Evolutionary conservation across 30 jellyfish, hydroid and myxozoan species (phyloP).

Genomic region (Chrysaora quinquecirrha): DNA sequence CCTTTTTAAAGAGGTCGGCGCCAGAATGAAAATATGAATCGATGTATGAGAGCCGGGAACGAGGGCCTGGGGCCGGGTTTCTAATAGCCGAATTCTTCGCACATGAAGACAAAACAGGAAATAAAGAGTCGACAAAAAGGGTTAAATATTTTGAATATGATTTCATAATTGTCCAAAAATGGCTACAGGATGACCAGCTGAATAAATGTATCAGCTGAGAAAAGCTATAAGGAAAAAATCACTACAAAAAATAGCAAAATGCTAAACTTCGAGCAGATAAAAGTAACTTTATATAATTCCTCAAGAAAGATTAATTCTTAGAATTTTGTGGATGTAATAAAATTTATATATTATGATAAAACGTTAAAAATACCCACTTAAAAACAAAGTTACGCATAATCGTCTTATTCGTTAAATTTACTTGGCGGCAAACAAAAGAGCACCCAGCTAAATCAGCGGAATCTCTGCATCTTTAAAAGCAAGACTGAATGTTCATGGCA

Average conservation of each 20-base stretch:
- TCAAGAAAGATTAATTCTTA: background rate
- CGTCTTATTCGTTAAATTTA: background rate
- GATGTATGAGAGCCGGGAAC: too few species aligned
- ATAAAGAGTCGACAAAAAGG: background rate
- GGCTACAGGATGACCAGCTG: background rate
- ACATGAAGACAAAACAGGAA: too few species aligned
- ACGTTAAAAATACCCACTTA: background rate
- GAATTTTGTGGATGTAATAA: background rate
- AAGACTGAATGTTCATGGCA: background rate
- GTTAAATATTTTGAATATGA: background rate
- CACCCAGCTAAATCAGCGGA: background rate
- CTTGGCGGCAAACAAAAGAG: background rate
- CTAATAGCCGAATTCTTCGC: too few species aligned
- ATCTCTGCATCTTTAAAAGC: background rate
- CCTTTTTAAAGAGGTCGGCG: too few species aligned
- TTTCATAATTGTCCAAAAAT: background rate
- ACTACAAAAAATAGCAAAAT: background rate
- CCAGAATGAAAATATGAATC: too few species aligned
- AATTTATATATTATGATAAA: conserved; percentile 8
- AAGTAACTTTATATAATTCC: background rate
- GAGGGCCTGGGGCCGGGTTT: too few species aligned
- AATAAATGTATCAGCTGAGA: background rate
- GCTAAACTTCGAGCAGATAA: background rate
- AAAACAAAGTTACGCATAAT: background rate
- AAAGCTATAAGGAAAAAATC: background rate